Conservation (phyloP, 2,888 invertebrate species). For the Eueremaeus valkanovi region DNA sequence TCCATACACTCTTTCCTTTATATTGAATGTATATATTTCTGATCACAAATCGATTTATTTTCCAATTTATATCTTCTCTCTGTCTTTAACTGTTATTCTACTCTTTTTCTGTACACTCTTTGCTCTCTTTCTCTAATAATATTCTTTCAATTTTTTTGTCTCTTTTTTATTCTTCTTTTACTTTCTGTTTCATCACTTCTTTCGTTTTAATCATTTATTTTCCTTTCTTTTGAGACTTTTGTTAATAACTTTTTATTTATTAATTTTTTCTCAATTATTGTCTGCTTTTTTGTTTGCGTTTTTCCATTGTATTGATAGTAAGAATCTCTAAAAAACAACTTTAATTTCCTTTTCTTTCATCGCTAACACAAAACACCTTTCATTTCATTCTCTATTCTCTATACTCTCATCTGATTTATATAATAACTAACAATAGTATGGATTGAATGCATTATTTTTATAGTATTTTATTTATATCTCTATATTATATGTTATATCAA, state of each 20-base stretch:
- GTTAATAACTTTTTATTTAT: slow-evolving; percentile 19
- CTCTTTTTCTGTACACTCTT: no score
- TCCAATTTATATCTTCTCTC: neutral
- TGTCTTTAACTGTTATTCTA: neutral
- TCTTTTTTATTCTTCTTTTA: neutral
- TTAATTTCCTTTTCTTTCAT: no score
- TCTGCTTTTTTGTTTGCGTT: neutral
- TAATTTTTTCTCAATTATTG: neutral
- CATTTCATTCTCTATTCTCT: no score
- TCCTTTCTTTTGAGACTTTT: neutral
- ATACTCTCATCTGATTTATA: no score
- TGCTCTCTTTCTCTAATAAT: neutral
- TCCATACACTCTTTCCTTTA: neutral
- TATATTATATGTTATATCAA: neutral
- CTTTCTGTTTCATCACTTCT: neutral
- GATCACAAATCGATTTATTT: slow-evolving; percentile 11
- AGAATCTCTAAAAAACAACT: neutral
- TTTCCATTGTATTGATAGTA: neutral
- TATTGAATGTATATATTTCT: no score
- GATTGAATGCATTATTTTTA: no score
- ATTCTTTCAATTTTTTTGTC: neutral
- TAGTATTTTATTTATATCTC: no score
- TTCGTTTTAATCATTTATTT: neutral
- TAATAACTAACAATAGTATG: no score
- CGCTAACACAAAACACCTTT: no score